A percentile compares a stretch with the other conserved stretches of the same genome.
Evolutionary conservation across 37 sponge, comb jelly and placozoan genomes (phyloP).

Genomic region (Chondrilla cf. caribensis): DNA sequence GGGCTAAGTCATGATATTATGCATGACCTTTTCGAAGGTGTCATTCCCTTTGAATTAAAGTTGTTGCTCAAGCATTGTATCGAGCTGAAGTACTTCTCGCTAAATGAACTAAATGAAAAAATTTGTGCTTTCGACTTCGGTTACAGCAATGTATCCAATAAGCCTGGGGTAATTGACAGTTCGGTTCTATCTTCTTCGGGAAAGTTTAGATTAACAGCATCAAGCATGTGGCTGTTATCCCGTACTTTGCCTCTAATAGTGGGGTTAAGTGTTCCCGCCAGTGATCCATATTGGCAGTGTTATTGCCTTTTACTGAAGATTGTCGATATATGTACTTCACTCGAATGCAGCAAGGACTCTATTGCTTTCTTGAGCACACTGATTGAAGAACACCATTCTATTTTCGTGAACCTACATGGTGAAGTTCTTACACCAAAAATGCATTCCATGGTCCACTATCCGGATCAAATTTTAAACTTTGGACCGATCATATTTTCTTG

Average conservation of each 20-base stretch:
- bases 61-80: no score
- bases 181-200: no score
- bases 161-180: no score
- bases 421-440: not conserved
- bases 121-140: no score
- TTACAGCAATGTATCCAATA: no score
- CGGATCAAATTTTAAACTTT: conserved; percentile 1
- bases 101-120: no score
- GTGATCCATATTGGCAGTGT: not conserved
- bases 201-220: no score
- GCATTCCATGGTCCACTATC: conserved; percentile 26
- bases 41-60: no score
- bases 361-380: not conserved
- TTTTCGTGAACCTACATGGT: not conserved
- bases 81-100: no score
- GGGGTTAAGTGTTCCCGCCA: not conserved
- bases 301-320: conserved; percentile 14
- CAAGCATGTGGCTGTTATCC: no score
- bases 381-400: conserved; percentile 11
- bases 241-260: not conserved
- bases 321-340: conserved; percentile 4
- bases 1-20: no score
- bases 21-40: no score
- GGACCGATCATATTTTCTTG: conserved; percentile 14
- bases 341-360: not conserved